Percentiles rank a stretch among this genome's conserved stretches.
These are phyloP conservation scores for Diphyllodes magnificus DNA, from an alignment of 2,113 vertebrate species.

Conservation along the genomic window DNA sequence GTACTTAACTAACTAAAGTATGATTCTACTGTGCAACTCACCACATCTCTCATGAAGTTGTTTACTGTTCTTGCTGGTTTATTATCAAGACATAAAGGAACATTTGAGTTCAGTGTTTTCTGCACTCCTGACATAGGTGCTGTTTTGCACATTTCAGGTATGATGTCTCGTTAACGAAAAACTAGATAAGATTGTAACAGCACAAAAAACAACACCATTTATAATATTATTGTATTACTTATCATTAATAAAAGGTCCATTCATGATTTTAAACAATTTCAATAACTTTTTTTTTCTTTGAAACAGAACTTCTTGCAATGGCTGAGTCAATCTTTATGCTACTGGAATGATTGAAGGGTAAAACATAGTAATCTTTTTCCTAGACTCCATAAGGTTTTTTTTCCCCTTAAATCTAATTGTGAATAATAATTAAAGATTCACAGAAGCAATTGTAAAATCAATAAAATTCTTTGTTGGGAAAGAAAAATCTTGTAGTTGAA, in stretches of 20 bases:
- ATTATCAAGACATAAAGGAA: slow-evolving; percentile 5
- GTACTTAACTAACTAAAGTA: slow-evolving; percentile 54
- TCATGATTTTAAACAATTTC: neutral
- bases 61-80: slow-evolving; percentile 27
- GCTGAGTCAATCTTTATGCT: neutral
- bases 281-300: neutral
- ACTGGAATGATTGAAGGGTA: neutral
- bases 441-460: neutral
- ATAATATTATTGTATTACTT: neutral
- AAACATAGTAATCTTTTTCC: neutral
- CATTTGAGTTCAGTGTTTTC: neutral
- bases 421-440: neutral
- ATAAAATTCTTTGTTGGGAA: neutral
- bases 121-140: neutral
- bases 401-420: neutral
- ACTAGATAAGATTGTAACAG: neutral
- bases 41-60: neutral
- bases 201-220: neutral
- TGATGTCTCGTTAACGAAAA: neutral
- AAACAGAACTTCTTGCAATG: neutral
- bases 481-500: neutral
- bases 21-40: slow-evolving; percentile 22
- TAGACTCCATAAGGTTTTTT: neutral
- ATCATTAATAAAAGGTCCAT: neutral
- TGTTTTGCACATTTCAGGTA: neutral